phyloP scores from a whole-genome alignment of 2,888 invertebrate species.

The Neocrepidodera transversa region DNA sequence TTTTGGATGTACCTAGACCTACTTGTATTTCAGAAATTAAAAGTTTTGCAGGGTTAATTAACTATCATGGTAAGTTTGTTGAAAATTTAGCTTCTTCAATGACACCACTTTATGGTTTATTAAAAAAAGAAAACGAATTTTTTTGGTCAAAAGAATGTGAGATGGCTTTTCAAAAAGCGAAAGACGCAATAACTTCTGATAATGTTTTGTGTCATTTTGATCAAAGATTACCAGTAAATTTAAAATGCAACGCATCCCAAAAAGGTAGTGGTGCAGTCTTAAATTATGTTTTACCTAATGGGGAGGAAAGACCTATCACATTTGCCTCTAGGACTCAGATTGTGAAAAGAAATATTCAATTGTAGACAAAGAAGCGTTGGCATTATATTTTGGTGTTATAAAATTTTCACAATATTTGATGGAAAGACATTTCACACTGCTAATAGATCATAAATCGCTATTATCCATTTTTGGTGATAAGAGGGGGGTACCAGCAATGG shows the following conservation, averaged over 20 bases:
- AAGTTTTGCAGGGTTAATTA: constrained; percentile 31
- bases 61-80: constrained; percentile 34
- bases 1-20: constrained; percentile 31
- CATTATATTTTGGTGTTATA: no score
- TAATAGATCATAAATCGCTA: constrained; percentile 22
- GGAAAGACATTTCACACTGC: no score
- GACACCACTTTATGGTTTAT: constrained; percentile 30
- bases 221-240: constrained; percentile 21
- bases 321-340: no score
- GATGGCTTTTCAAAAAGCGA: constrained; percentile 28
- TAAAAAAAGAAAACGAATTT: constrained; percentile 24
- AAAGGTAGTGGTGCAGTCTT: no score
- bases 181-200: constrained; percentile 24
- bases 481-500: constrained; percentile 23
- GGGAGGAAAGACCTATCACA: no score
- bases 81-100: constrained; percentile 21
- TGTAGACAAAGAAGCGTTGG: no score
- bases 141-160: constrained; percentile 31
- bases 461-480: constrained; percentile 23
- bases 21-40: constrained; percentile 24
- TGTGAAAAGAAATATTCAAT: no score
- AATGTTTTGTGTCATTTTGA: constrained; percentile 31
- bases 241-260: no score
- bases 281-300: no score
- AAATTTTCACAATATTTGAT: no score